Percentiles rank a stretch among this genome's conserved stretches.
Evolutionary conservation across 2,113 vertebrate species (phyloP).

Genomic region (Odobenus rosmarus): DNA sequence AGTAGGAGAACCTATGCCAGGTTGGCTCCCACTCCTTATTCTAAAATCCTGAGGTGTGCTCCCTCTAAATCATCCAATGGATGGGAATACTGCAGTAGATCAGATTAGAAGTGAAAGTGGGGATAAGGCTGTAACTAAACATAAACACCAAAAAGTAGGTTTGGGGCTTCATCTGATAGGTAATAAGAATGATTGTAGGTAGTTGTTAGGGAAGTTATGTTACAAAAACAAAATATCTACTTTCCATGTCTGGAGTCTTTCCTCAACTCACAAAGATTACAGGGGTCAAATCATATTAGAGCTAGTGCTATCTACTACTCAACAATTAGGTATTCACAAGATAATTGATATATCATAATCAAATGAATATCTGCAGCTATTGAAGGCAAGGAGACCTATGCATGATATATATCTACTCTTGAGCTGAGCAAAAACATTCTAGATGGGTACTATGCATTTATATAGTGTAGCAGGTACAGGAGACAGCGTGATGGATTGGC

Average conservation of each 20-base stretch:
- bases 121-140: neutral
- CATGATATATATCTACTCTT: neutral
- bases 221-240: neutral
- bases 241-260: neutral
- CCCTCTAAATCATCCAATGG: neutral
- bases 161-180: neutral
- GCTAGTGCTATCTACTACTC: neutral
- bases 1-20: neutral
- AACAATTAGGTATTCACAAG: neutral
- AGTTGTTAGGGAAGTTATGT: neutral
- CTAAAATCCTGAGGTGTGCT: neutral
- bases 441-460: neutral
- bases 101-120: neutral
- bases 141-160: neutral
- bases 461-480: neutral
- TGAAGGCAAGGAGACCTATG: neutral
- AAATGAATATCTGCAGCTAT: neutral
- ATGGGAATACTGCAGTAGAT: neutral
- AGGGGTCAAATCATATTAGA: neutral
- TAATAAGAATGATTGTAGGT: no score
- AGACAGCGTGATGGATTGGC: neutral
- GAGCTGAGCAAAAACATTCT: neutral
- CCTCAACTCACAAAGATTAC: neutral
- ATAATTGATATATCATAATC: neutral
- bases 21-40: neutral